These are phyloP conservation scores for Calephelis perditalis DNA, from an alignment of 2,888 invertebrate genomes.

Conservation along the genomic window DNA sequence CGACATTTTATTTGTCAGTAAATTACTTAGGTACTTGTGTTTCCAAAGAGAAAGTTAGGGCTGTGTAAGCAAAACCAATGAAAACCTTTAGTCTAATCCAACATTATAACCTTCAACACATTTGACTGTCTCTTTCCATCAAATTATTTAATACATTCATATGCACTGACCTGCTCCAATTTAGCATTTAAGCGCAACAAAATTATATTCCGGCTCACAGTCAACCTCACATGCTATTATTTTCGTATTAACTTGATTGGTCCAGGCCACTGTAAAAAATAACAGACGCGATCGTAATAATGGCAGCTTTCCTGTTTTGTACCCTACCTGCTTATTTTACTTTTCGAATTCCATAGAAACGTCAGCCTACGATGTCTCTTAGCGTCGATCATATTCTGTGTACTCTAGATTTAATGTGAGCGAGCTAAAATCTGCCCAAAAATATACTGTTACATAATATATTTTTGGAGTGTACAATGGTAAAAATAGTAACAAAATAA, in stretches of 20 bases:
- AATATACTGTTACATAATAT: too few species aligned
- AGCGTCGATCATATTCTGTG: background rate
- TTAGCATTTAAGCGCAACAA: conserved; percentile 38
- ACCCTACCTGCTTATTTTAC: conserved; percentile 30
- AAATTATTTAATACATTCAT: conserved; percentile 24
- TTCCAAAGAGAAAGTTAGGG: too few species aligned
- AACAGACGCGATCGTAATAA: conserved; percentile 53
- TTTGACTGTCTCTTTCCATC: conserved; percentile 22
- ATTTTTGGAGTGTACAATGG: too few species aligned
- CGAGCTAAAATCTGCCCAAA: too few species aligned
- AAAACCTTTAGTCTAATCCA: too few species aligned
- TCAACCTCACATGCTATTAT: conserved; percentile 65
- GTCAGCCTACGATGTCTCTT: background rate
- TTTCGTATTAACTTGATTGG: conserved; percentile 69
- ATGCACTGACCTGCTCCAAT: conserved; percentile 34
- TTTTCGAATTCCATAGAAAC: conserved; percentile 24
- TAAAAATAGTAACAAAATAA: too few species aligned
- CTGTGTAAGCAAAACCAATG: too few species aligned
- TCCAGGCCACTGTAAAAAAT: conserved; percentile 56
- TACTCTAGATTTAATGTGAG: too few species aligned
- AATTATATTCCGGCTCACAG: conserved; percentile 53
- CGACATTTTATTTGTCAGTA: too few species aligned
- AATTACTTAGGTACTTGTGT: too few species aligned
- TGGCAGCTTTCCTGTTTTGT: conserved; percentile 34
- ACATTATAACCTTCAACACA: background rate